Evolutionary conservation across 2,113 vertebrate species (phyloP).

Genomic region (Centropus unirufus): DNA sequence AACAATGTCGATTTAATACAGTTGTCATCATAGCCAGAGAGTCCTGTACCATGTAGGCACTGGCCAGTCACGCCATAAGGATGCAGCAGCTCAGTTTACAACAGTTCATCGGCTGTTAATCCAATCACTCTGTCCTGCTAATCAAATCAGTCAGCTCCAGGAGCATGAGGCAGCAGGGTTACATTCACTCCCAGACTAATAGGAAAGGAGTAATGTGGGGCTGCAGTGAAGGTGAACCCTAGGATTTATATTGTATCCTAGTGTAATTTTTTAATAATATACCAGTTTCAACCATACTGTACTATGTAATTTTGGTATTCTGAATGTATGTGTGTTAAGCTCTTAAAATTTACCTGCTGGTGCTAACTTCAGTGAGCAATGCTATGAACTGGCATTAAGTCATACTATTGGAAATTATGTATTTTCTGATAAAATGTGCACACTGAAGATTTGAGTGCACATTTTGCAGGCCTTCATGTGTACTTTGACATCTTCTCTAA

Average conservation of each 20-base stretch:
- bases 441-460: neutral
- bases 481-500: neutral
- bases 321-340: neutral
- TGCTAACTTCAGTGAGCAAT: neutral
- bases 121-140: constrained; percentile 38
- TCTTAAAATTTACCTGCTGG: neutral
- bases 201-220: fast-evolving
- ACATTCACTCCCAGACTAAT: fast-evolving
- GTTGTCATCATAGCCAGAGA: neutral
- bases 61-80: neutral
- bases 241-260: neutral
- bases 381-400: neutral
- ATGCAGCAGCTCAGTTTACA: constrained; percentile 15
- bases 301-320: neutral
- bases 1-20: neutral
- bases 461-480: neutral
- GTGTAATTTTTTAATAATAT: neutral
- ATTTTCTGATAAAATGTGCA: neutral
- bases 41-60: neutral
- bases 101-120: constrained; percentile 27
- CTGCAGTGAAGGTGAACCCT: neutral
- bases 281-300: neutral
- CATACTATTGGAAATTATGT: neutral
- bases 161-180: neutral
- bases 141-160: constrained; percentile 11